These are phyloP conservation scores for Tetranychus truncatus DNA, from an alignment of 2,888 invertebrate species.

Conservation along the genomic window DNA sequence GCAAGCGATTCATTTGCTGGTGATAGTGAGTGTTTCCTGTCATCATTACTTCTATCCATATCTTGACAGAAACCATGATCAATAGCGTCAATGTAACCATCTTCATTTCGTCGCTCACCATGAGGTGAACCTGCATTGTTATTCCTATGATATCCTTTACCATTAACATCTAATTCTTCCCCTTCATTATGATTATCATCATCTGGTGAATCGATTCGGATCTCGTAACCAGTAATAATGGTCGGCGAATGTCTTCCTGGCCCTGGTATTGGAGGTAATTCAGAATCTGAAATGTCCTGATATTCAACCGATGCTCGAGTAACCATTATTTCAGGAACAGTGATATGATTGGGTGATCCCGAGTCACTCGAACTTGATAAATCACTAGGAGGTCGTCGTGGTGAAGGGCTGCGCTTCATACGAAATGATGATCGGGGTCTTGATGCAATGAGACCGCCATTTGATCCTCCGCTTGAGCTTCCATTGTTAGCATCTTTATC, in stretches of 20 bases:
- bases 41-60: background rate
- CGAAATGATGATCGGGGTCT: background rate
- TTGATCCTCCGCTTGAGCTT: constrained; percentile 4
- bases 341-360: constrained; percentile 11
- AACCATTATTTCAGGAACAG: constrained; percentile 17
- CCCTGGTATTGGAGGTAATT: constrained; percentile 11
- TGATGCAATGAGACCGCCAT: background rate
- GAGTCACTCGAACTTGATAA: constrained; percentile 8
- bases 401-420: background rate
- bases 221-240: background rate
- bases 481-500: constrained; percentile 6
- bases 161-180: background rate
- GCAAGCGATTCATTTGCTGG: background rate
- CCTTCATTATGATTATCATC: background rate
- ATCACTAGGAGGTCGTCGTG: background rate
- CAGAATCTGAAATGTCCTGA: background rate
- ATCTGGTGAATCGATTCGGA: background rate
- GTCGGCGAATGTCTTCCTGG: constrained; percentile 11
- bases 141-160: background rate
- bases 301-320: constrained; percentile 15
- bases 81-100: background rate
- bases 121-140: background rate
- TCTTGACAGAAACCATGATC: background rate
- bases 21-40: background rate
- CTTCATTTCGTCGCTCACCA: background rate